Base-by-base conservation (phyloP, 1,140 invertebrate genomes). In the Latrodectus geometricus region DNA sequence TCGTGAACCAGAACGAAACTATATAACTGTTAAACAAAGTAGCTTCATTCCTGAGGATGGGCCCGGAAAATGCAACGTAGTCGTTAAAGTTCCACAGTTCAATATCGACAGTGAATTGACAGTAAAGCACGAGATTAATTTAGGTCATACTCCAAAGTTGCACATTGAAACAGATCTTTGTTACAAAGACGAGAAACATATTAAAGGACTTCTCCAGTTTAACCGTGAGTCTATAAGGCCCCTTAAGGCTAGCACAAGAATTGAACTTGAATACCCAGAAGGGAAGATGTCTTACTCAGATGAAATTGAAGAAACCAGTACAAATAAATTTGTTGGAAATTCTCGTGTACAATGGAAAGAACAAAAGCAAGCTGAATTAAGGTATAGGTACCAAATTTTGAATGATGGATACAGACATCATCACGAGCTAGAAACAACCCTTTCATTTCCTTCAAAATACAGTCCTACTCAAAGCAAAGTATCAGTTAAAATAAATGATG, bases 281-380 rank as follows among this genome's bases (percentile, higher is more conserved):
- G n/a, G 23, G 54, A 52, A 84, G 23, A 15, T 73, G 9, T 12
- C 48, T 20, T 88, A 78, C 7, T 9, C 61, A 21, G 75, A 84
- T 81, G n/a, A 88, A 54, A 73, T 84, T 35, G n/a, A 66, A 70
- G 86, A 87, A 77, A 87, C n/a, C 5, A 68, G 48, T 14, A 20
- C 65, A 56, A 61, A 49, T 17, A 3, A 8, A 17, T 79, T 69
- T 56, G 20, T 66, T 68, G 87, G 87, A 11, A 52, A 78, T 7
- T 72, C 76, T 5, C 15, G 8, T 20, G 14, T 79, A 1, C 66
- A 88, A 56, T 84, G 69, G 66, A 61, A 56, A 35, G 14, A 72
- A 23, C 56, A 35, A 5, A 74, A 75, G 49, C 0, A 15, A 66
- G 49, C 54, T 15, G 52, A 83, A 56, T 8, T 88, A 14, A 49